These are phyloP conservation scores for Maniola hyperantus DNA, from an alignment of 2,888 invertebrate genomes.

Conservation along the genomic window DNA sequence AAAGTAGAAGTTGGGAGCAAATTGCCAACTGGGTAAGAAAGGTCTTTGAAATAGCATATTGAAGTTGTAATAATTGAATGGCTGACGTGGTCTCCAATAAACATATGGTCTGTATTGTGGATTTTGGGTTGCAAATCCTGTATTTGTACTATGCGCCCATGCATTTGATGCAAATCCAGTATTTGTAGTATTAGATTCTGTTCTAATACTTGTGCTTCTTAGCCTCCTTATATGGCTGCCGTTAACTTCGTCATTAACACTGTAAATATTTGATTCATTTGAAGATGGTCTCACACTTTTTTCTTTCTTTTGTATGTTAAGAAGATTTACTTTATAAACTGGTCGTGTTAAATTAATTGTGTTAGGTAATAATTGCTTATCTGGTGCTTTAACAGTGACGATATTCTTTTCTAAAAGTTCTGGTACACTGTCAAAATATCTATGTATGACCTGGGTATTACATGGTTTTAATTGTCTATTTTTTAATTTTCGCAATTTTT, in stretches of 20 bases:
- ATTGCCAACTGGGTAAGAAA: constrained; percentile 45
- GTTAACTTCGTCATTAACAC: constrained; percentile 56
- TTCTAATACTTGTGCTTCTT: constrained; percentile 41
- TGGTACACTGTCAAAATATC: constrained; percentile 56
- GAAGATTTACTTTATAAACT: constrained; percentile 58
- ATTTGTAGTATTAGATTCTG: constrained; percentile 39
- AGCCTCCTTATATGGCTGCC: constrained; percentile 54
- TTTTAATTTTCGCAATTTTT: constrained; percentile 51
- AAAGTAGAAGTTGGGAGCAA: constrained; percentile 46
- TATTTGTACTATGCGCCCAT: constrained; percentile 22
- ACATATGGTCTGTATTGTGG: constrained; percentile 47
- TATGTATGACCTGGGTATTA: constrained; percentile 44
- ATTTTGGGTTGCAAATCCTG: constrained; percentile 38
- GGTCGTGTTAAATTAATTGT: constrained; percentile 59
- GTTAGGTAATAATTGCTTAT: constrained; percentile 56
- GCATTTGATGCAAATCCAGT: constrained; percentile 34
- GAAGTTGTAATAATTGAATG: constrained; percentile 51
- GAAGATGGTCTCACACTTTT: constrained; percentile 35
- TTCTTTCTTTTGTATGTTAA: constrained; percentile 49
- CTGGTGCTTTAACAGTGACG: constrained; percentile 58
- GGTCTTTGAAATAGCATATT: constrained; percentile 55
- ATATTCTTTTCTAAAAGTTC: constrained; percentile 53
- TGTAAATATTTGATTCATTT: constrained; percentile 45
- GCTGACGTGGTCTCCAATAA: constrained; percentile 50
- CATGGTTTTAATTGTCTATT: constrained; percentile 48